Base-by-base conservation (phyloP, 2,797 vertebrate species). In the Caiman crocodilus region DNA sequence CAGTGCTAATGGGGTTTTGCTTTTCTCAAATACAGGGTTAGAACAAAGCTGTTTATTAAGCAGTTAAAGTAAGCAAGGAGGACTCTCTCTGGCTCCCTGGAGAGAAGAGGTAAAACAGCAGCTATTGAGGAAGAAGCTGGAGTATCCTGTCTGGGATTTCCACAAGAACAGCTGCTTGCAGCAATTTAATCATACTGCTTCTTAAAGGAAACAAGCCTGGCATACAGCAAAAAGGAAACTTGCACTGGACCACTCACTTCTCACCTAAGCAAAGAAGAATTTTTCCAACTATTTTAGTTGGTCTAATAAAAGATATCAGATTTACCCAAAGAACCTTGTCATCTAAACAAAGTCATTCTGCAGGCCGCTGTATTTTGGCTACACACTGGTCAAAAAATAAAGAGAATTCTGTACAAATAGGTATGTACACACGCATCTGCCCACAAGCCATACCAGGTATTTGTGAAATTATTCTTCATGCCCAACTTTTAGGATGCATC, bases 61-160 rank as follows among this genome's bases (percentile, higher is more conserved):
- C 0, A 0, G 28, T 56, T 55, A 76, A 76, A 88, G 90, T 80
- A 71, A 21, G 6, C 87, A 87, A 56, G 16, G 91, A 95, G 90
- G n/a, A 28, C 20, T 20, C 0, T 2, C 55, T 79, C 5, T 11
- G 14, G 23, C 32, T 81, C 42, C 30, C 32, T 67, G 65, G 65
- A 30, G 65, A 71, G 67, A 71, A 21, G 67, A 71, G 42, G 42
- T 42, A 50, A 10, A 50, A 50, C 42, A 83, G 50, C 28, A 84
- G 85, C 74, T 86, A 30, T 14, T 86, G 65, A 50, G 56, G 79
- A 89, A 92, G 73, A 12, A 79, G 35, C 5, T 89, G 30, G 77
- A 89, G 76, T 85, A 71, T 90, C 90, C 90, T 65, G 56, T 63
- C 64, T 87, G 79, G 85, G 93, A 92, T 90, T 79, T 88, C 82